Conservation (phyloP, 1,140 invertebrate species). For the Pogonomyrmex barbatus region DNA sequence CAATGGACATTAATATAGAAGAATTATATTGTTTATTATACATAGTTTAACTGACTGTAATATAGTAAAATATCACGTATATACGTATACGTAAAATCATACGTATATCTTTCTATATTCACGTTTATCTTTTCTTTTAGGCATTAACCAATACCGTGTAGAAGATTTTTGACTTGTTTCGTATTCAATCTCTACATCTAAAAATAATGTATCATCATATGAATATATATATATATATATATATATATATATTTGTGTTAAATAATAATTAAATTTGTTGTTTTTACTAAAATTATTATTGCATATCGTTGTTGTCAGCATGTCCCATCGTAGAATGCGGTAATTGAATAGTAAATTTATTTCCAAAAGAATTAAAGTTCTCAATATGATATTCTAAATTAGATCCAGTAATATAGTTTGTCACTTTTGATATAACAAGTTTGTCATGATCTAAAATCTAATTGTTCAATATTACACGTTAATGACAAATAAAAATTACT, state of each 20-base stretch:
- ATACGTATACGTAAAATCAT: no score
- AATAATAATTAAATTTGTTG: slow-evolving; percentile 4
- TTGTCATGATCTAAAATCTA: slow-evolving; percentile 93
- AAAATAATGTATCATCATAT: slow-evolving; percentile 64
- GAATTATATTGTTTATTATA: slow-evolving; percentile 17
- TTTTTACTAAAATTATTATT: neutral
- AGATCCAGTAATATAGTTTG: slow-evolving; percentile 84
- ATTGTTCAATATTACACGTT: slow-evolving; percentile 24
- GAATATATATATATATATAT: no score
- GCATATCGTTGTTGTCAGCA: no score
- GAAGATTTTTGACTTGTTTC: slow-evolving; percentile 90
- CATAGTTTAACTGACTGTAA: slow-evolving; percentile 89
- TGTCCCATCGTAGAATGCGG: slow-evolving; percentile 83
- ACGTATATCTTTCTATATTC: no score
- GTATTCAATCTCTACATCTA: slow-evolving; percentile 91
- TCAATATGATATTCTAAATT: no score
- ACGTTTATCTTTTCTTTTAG: no score
- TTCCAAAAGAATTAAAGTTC: slow-evolving; percentile 89
- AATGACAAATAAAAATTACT: neutral
- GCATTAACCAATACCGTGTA: slow-evolving; percentile 94
- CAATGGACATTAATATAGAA: neutral
- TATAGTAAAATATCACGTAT: no score
- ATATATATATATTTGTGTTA: no score
- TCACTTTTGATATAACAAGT: slow-evolving; percentile 88
- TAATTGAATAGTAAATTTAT: slow-evolving; percentile 91